phyloP scores from a whole-genome alignment of 1,140 invertebrate genomes.

The Heliothis virescens region DNA sequence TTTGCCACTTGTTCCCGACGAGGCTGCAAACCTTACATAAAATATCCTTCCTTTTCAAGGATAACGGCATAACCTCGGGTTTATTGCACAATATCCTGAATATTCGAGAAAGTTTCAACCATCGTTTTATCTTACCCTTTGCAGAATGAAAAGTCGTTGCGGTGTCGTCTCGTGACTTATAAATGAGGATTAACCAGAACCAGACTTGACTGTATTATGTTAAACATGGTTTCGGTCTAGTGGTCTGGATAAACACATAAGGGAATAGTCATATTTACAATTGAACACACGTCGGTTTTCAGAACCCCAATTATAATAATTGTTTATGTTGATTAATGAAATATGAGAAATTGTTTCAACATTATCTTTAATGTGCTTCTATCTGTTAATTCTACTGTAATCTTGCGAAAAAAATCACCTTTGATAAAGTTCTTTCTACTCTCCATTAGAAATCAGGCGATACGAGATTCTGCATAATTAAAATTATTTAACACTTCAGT shows the following conservation, averaged over 20 bases:
- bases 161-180: slow-evolving; percentile 9
- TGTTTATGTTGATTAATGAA: too few species aligned
- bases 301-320: background rate
- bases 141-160: background rate
- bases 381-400: too few species aligned
- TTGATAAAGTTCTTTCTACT: too few species aligned
- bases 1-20: slow-evolving; percentile 2
- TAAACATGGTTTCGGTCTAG: slow-evolving; percentile 37
- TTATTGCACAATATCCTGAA: slow-evolving; percentile 18
- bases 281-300: slow-evolving; percentile 18
- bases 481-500: too few species aligned
- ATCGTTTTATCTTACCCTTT: background rate
- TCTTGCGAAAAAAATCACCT: too few species aligned
- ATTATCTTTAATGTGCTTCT: background rate
- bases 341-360: too few species aligned
- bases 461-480: too few species aligned
- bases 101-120: background rate
- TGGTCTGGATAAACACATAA: slow-evolving; percentile 41
- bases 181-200: background rate
- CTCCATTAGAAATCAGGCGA: too few species aligned
- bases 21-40: slow-evolving; percentile 4
- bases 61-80: slow-evolving; percentile 10
- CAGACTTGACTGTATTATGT: slow-evolving; percentile 39
- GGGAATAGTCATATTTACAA: slow-evolving; percentile 28
- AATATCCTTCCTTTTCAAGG: background rate